A percentile compares a stretch with the other conserved stretches of the same genome.
Evolutionary conservation across 2,113 vertebrate species (phyloP).

Genomic region (Vulpes ferrilata): DNA sequence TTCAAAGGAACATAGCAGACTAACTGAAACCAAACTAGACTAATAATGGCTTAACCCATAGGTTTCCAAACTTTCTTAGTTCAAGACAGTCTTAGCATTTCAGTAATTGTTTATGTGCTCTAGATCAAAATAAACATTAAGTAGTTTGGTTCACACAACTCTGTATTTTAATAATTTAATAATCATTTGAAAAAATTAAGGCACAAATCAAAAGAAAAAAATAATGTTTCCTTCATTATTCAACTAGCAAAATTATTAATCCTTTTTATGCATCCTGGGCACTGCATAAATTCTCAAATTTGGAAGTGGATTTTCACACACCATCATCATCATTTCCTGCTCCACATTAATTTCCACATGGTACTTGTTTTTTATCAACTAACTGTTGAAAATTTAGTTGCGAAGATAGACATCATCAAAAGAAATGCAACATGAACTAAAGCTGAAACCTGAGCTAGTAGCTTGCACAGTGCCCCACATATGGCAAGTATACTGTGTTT

Average conservation of each 20-base stretch:
- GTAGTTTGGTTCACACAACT: neutral
- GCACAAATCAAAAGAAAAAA: neutral
- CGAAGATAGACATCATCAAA: neutral
- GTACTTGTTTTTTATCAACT: neutral
- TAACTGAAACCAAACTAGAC: neutral
- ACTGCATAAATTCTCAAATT: neutral
- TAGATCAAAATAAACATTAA: conserved; percentile 5
- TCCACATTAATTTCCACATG: neutral
- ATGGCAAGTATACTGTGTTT: neutral
- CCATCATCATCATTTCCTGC: neutral
- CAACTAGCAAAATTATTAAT: neutral
- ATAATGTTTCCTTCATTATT: neutral
- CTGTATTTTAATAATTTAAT: neutral
- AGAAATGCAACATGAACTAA: conserved; percentile 22
- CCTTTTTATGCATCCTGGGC: neutral
- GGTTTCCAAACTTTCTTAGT: neutral
- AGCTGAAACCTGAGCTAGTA: neutral
- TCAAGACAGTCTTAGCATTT: neutral
- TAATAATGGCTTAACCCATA: neutral
- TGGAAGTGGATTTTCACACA: neutral
- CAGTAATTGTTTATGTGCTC: neutral
- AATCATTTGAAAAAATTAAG: neutral
- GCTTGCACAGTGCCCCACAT: neutral
- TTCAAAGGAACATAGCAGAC: neutral
- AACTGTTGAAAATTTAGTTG: neutral